phyloP scores from a whole-genome alignment of 1,140 invertebrate species.

The Zaprionus capensis region DNA sequence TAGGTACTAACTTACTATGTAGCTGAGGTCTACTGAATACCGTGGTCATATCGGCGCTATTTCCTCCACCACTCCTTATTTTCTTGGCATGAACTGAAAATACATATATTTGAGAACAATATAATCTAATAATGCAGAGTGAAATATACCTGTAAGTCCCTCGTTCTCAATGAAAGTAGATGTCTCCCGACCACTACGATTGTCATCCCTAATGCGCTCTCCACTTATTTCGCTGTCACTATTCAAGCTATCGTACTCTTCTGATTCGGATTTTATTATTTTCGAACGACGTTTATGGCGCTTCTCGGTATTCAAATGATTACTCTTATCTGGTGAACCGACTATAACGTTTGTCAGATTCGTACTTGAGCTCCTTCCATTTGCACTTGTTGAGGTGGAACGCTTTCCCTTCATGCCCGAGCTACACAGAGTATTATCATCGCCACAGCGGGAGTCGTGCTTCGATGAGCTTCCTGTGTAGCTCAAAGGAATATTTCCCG shows the following conservation, averaged over 20 bases:
- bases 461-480: constrained; percentile 58
- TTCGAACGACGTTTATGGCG: constrained; percentile 60
- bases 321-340: constrained; percentile 44
- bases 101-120: background rate
- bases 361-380: constrained; percentile 36
- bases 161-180: constrained; percentile 86
- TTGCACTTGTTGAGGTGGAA: constrained; percentile 72
- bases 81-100: constrained; percentile 60
- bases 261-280: constrained; percentile 86
- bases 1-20: constrained; percentile 87
- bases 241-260: constrained; percentile 87
- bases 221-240: constrained; percentile 85
- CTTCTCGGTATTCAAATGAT: constrained; percentile 61
- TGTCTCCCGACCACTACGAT: constrained; percentile 77
- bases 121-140: background rate
- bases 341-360: constrained; percentile 41
- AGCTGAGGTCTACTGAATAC: constrained; percentile 85
- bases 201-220: constrained; percentile 68
- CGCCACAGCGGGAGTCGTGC: constrained; percentile 51
- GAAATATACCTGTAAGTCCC: constrained; percentile 64
- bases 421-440: constrained; percentile 59
- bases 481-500: constrained; percentile 64
- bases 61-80: constrained; percentile 43
- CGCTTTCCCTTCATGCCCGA: constrained; percentile 58
- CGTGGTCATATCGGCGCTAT: constrained; percentile 64